Percentiles rank a stretch among this genome's conserved stretches.
phyloP scores from a whole-genome alignment of 2,797 vertebrate species.

The Paguma larvata region DNA sequence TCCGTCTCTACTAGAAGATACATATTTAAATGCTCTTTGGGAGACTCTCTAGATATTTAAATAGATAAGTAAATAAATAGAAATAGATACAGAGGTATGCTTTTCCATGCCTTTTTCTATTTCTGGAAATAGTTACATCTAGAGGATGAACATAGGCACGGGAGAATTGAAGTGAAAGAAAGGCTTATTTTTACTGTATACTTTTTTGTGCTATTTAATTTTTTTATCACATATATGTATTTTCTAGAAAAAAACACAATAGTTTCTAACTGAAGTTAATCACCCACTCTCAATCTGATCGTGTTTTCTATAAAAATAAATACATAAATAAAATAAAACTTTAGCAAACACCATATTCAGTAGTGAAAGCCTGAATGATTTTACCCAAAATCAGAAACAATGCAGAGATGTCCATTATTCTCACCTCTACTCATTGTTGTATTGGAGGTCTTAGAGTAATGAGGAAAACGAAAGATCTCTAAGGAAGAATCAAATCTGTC shows the following conservation, averaged over 20 bases:
- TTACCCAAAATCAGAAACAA: background rate
- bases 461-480: background rate
- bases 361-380: background rate
- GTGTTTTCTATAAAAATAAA: background rate
- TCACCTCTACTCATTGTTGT: background rate
- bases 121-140: background rate
- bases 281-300: background rate
- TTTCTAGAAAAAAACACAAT: background rate
- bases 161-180: background rate
- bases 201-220: background rate
- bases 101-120: background rate
- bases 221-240: background rate
- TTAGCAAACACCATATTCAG: background rate
- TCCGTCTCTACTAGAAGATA: background rate
- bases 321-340: background rate
- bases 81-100: background rate
- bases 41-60: background rate
- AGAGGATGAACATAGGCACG: background rate
- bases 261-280: background rate
- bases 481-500: background rate
- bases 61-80: background rate
- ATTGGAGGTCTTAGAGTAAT: background rate
- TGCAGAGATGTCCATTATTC: background rate
- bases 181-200: background rate
- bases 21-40: background rate